These are phyloP conservation scores for Chironomus riparius DNA, from an alignment of 2,888 invertebrate species.

Conservation along the genomic window DNA sequence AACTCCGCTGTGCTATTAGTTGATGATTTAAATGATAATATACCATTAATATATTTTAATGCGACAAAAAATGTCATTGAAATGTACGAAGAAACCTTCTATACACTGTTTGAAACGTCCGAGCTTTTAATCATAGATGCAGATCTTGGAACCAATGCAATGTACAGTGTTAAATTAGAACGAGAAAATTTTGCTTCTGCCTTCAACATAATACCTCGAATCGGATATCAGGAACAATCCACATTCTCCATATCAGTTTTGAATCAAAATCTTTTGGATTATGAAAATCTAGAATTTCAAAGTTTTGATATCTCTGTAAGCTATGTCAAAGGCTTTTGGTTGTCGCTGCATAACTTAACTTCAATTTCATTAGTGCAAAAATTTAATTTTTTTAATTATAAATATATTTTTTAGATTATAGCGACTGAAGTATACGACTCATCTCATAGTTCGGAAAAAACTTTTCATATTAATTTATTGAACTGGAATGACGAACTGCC, in stretches of 20 bases:
- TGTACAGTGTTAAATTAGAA: constrained; percentile 45
- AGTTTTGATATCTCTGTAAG: constrained; percentile 39
- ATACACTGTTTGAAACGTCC: constrained; percentile 43
- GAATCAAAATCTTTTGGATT: constrained; percentile 50
- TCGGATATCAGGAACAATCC: constrained; percentile 52
- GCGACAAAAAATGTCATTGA: constrained; percentile 37
- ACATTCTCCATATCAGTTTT: constrained; percentile 50
- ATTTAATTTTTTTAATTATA: not conserved
- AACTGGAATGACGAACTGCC: constrained; percentile 68
- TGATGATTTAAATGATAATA: constrained; percentile 56
- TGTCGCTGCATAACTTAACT: too few relatives aligned
- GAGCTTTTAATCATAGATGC: constrained; percentile 48
- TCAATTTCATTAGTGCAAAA: not conserved
- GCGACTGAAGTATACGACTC: constrained; percentile 34
- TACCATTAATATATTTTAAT: constrained; percentile 44
- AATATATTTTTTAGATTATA: constrained; percentile 34
- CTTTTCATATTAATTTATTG: constrained; percentile 46
- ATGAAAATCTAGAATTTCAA: constrained; percentile 47
- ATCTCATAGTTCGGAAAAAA: constrained; percentile 31
- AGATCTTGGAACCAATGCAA: constrained; percentile 51
- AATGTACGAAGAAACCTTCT: constrained; percentile 48
- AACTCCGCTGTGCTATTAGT: constrained; percentile 44
- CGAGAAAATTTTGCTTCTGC: constrained; percentile 40
- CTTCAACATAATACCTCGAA: constrained; percentile 51
- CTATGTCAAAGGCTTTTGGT: too few relatives aligned